Percentiles rank a stretch among this genome's conserved stretches.
Conservation (phyloP, 2,113 vertebrate species). For the Notechis scutatus region DNA sequence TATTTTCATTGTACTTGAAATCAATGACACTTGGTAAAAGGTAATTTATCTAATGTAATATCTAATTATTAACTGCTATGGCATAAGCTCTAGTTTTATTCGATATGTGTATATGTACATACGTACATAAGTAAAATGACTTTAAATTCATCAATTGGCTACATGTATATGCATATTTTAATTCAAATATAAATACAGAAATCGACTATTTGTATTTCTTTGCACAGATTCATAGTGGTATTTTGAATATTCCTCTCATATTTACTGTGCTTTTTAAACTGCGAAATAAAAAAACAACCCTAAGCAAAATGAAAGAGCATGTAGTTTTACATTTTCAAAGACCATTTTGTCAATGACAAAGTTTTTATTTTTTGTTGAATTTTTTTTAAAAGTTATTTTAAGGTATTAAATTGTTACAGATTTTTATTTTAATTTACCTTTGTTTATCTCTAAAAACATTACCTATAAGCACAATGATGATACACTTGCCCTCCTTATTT, state of each 20-base stretch:
- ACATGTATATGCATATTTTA: not conserved
- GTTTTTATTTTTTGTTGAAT: no score
- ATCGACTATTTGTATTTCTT: not conserved
- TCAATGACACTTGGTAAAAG: not conserved
- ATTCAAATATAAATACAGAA: not conserved
- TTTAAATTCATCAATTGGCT: not conserved
- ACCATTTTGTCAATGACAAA: not conserved
- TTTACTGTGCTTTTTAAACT: slow-evolving; percentile 30
- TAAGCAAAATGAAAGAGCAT: not conserved
- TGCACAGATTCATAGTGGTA: not conserved
- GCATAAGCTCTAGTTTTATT: not conserved
- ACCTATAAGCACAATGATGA: not conserved
- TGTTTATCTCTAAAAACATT: not conserved
- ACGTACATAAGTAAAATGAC: not conserved
- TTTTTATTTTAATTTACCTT: not conserved
- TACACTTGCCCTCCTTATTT: not conserved
- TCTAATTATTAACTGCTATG: not conserved
- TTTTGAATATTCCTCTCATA: not conserved
- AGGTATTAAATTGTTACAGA: not conserved
- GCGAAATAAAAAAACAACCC: slow-evolving; percentile 15
- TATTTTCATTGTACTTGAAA: not conserved
- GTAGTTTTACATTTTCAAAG: slow-evolving; percentile 19
- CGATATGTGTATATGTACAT: not conserved
- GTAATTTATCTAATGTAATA: not conserved
- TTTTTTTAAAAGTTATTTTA: not conserved